Conservation (phyloP, 2,797 vertebrate genomes). For the Malacoctenus gilli region DNA sequence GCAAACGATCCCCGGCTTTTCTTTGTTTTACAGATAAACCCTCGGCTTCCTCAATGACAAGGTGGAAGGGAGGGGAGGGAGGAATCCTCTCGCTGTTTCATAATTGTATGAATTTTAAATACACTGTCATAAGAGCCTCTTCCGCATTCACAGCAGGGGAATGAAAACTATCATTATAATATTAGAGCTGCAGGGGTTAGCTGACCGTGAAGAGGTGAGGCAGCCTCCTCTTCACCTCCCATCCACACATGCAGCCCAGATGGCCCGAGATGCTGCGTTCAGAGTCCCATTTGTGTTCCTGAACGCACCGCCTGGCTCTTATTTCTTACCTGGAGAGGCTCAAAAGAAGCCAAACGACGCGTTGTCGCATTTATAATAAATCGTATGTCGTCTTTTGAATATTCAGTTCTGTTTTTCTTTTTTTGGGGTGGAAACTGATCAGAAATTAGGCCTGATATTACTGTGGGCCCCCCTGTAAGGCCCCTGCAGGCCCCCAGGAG, state of each 20-base stretch:
- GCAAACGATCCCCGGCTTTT: slow-evolving; percentile 84
- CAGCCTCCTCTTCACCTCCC: slow-evolving; percentile 49
- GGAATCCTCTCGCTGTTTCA: slow-evolving; percentile 88
- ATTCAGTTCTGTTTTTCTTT: too few relatives aligned
- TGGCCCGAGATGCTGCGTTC: slow-evolving; percentile 45
- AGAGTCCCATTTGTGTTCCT: slow-evolving; percentile 11
- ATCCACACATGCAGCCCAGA: slow-evolving; percentile 69
- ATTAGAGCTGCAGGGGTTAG: slow-evolving; percentile 62
- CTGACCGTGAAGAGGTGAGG: slow-evolving; percentile 61
- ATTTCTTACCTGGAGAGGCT: too few relatives aligned
- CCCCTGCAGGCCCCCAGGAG: slow-evolving; percentile 34
- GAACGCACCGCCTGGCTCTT: too few relatives aligned
- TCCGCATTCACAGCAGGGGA: slow-evolving; percentile 70
- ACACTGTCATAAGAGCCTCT: slow-evolving; percentile 73
- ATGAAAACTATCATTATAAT: slow-evolving; percentile 58
- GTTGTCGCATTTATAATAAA: too few relatives aligned
- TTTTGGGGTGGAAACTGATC: too few relatives aligned
- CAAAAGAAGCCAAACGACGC: too few relatives aligned
- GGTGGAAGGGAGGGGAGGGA: slow-evolving; percentile 68
- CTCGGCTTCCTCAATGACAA: slow-evolving; percentile 82
- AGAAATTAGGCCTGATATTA: too few relatives aligned
- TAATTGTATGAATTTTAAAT: slow-evolving; percentile 85
- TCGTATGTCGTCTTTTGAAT: too few relatives aligned
- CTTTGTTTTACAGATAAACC: slow-evolving; percentile 93
- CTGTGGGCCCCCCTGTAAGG: slow-evolving; percentile 15